phyloP scores from a whole-genome alignment of 2,113 vertebrate genomes.

The Hypanus sabinus region DNA sequence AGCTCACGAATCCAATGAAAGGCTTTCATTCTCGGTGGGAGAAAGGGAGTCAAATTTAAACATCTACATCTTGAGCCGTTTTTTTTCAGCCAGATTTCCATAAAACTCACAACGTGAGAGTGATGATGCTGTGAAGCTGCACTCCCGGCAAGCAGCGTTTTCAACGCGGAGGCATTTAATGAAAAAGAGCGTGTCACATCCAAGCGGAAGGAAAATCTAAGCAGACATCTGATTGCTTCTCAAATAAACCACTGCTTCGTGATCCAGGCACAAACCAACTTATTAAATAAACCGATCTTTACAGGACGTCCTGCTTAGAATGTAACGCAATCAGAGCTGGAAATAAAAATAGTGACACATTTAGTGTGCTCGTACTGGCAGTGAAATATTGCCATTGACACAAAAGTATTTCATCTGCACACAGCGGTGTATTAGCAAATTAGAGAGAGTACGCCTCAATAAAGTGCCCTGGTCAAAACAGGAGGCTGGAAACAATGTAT shows the following conservation, averaged over 20 bases:
- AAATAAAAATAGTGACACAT: background rate
- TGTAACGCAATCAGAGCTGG: background rate
- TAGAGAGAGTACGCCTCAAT: constrained; percentile 39
- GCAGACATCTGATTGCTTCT: background rate
- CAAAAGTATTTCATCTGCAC: background rate
- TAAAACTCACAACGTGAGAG: background rate
- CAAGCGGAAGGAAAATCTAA: constrained; percentile 24
- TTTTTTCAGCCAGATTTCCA: constrained; percentile 8
- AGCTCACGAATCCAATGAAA: background rate
- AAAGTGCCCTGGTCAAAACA: constrained; percentile 21
- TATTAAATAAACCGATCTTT: background rate
- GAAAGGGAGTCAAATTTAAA: constrained; percentile 47
- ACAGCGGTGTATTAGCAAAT: background rate
- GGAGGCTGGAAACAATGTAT: constrained; percentile 7
- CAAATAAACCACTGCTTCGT: constrained; percentile 17
- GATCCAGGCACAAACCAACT: background rate
- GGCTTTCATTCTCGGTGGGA: background rate
- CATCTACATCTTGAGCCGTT: constrained; percentile 60
- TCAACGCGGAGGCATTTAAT: constrained; percentile 16
- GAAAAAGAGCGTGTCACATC: background rate
- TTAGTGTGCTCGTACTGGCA: background rate
- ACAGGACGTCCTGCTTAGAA: background rate
- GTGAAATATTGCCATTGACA: background rate
- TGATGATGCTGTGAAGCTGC: background rate
- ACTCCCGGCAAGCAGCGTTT: background rate